A percentile compares a stretch with the other conserved stretches of the same genome.
Evolutionary conservation across 2,113 vertebrate species (phyloP).

Genomic region (Bufo bufo): DNA sequence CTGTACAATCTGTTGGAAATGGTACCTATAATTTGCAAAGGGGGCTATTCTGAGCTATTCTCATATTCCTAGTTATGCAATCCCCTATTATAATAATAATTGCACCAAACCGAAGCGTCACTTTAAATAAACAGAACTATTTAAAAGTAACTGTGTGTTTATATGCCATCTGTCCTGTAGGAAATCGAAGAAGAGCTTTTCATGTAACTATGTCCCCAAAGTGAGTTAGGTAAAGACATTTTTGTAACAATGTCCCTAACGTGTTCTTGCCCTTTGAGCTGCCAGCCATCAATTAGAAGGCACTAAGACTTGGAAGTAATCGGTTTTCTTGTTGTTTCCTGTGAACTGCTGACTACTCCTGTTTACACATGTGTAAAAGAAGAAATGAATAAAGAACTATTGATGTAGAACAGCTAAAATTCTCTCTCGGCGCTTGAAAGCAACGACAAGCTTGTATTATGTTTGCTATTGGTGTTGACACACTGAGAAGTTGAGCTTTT

Average conservation of each 20-base stretch:
- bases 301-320: constrained; percentile 52
- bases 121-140: not conserved
- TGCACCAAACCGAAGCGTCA: not conserved
- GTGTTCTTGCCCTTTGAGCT: constrained; percentile 50
- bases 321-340: constrained; percentile 49
- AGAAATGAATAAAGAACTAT: constrained; percentile 54
- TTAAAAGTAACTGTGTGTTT: too few relatives aligned
- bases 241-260: constrained; percentile 19
- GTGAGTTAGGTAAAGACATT: constrained; percentile 3
- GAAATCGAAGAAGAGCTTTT: not conserved
- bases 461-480: constrained; percentile 58
- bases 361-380: constrained; percentile 56
- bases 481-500: constrained; percentile 48
- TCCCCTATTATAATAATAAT: not conserved
- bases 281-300: constrained; percentile 52
- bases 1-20: not conserved
- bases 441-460: constrained; percentile 54
- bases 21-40: not conserved
- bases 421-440: constrained; percentile 45
- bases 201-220: not conserved
- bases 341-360: constrained; percentile 47
- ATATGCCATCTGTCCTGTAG: not conserved
- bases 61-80: not conserved
- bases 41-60: not conserved
- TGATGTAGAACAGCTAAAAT: constrained; percentile 58